Base-by-base conservation (phyloP, 2,888 invertebrate species). In the Thelaira solivaga region DNA sequence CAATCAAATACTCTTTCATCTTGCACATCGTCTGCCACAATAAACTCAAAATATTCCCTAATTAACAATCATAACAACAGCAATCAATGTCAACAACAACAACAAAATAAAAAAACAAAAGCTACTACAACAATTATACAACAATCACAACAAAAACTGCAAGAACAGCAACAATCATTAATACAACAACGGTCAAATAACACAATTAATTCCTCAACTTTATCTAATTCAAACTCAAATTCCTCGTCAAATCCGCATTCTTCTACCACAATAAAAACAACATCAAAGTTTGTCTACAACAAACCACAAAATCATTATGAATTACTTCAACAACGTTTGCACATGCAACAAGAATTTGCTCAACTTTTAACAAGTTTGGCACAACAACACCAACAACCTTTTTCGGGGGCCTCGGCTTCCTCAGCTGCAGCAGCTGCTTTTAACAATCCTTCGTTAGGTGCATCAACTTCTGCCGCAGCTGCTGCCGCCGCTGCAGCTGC, bases 221-320 rank as follows among this genome's bases (percentile, higher is more conserved):
- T 76, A 26, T 69, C 77, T 2, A 67, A 36, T 18, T n/a, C 59
- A 0, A 61, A 76, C 51, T n/a, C n/a, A n/a, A 53, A 74, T 61
- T 36, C 64, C 20, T 51, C 67, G 29, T 51, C 62, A 47, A 49
- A 75, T 61, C 20, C 55, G 13, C 55, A 75, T 59, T 41, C 62
- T 45, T 55, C 65, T 45, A 71, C 80, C 13, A 62, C 86, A 53
- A 80, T 86, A 26, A 86, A 85, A 76, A 86, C 86, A 39, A 84
- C 87, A 1, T 85, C 85, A 20, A 86, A 86, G 76, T 86, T 86
- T 73, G 85, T 86, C 22, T 86, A 86, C 75, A 86, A 87, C 53
- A 86, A 86, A 77, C 87, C 86, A 18, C 86, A 86, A 68, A 86
- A 86, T 81, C 86, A 86, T 47, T 84, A 83, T 47, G 86, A 87